phyloP scores from a whole-genome alignment of 1,140 invertebrate genomes.

The roundworm (Caenorhabditis elegans) region DNA sequence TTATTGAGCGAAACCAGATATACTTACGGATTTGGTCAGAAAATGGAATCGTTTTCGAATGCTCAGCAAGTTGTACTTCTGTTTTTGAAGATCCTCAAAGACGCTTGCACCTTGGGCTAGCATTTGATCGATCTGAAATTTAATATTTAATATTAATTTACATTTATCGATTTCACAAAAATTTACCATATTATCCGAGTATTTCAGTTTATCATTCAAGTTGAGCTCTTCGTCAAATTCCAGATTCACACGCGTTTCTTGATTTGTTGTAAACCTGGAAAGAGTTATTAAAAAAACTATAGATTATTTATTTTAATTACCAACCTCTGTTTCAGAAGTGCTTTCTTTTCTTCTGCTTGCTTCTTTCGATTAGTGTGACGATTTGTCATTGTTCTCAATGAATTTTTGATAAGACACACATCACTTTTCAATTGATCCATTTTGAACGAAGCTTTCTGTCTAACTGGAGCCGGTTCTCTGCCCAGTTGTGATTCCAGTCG shows the following conservation, averaged over 20 bases:
- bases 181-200: background rate
- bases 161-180: too few relatives aligned
- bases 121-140: conserved; percentile 13
- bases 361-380: background rate
- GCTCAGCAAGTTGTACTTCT: background rate
- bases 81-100: background rate
- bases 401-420: conserved; percentile 12
- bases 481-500: background rate
- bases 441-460: background rate
- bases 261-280: conserved; percentile 16
- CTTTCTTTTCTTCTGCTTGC: background rate
- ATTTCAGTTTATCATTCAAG: conserved; percentile 1
- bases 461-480: background rate
- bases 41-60: background rate
- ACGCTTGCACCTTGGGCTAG: background rate
- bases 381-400: background rate
- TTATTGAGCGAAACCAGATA: too few relatives aligned
- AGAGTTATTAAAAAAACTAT: background rate
- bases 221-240: background rate
- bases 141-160: too few relatives aligned
- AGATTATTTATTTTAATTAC: background rate
- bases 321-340: background rate
- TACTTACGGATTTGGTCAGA: conserved; percentile 2
- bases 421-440: conserved; percentile 25
- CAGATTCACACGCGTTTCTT: background rate